These are phyloP conservation scores for Paratilapia polleni DNA, from an alignment of 2,113 vertebrate species.

Conservation along the genomic window DNA sequence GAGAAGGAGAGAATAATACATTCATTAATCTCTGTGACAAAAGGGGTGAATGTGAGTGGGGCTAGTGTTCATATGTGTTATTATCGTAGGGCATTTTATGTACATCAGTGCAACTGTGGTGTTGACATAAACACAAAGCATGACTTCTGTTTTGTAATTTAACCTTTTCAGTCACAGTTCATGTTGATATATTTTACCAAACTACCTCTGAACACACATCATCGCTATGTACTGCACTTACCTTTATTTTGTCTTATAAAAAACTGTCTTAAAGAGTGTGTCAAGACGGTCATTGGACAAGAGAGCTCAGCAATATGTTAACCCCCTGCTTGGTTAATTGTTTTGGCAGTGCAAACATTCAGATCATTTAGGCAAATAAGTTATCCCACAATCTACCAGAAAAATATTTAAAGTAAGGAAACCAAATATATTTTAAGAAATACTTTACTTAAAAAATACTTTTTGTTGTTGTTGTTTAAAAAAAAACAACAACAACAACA, in stretches of 20 bases:
- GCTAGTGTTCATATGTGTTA: neutral
- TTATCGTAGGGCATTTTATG: neutral
- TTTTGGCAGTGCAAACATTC: no score
- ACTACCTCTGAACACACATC: neutral
- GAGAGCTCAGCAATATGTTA: neutral
- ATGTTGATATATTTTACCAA: neutral
- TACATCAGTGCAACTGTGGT: neutral
- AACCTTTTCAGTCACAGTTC: neutral
- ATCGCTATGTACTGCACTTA: neutral
- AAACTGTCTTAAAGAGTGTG: neutral
- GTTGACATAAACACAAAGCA: conserved; percentile 5
- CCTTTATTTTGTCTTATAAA: neutral
- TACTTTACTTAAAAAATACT: no score
- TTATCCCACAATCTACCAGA: no score
- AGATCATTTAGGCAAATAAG: no score
- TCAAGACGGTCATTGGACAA: neutral
- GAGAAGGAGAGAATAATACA: conserved; percentile 36
- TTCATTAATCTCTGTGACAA: conserved; percentile 36
- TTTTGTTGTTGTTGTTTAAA: no score
- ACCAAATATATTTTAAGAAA: no score
- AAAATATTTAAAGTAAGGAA: no score
- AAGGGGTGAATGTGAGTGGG: conserved; percentile 21
- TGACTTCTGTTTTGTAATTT: conserved; percentile 12
- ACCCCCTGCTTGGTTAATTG: no score
- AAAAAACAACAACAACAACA: no score